Conservation (phyloP, 2,888 invertebrate species). For the Entomobrya proxima region DNA sequence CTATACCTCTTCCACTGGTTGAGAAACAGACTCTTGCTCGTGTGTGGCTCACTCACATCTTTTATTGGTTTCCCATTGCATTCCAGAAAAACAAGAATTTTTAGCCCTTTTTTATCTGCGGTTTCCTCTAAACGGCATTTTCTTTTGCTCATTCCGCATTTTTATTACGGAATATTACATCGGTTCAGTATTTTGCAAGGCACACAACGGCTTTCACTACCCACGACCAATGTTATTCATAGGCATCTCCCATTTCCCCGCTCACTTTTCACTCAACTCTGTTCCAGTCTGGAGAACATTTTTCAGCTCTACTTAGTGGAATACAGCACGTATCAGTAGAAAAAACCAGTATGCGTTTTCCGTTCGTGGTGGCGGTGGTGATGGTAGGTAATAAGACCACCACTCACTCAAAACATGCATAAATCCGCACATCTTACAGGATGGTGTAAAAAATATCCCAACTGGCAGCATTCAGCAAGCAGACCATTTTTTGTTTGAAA, state of each 20-base stretch:
- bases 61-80: conserved; percentile 40
- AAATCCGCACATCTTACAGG: conserved; percentile 10
- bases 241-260: not conserved
- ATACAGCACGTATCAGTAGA: not conserved
- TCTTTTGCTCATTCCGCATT: conserved; percentile 36
- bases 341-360: not conserved
- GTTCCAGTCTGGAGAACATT: not conserved
- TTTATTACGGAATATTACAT: conserved; percentile 28
- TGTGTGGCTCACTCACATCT: conserved; percentile 11
- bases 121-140: conserved; percentile 24
- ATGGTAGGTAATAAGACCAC: not conserved
- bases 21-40: conserved; percentile 6
- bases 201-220: not conserved
- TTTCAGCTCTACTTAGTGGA: not conserved
- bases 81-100: conserved; percentile 31
- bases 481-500: not conserved
- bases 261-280: not conserved
- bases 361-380: too few species aligned
- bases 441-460: not conserved
- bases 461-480: not conserved
- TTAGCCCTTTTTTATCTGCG: conserved; percentile 39
- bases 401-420: not conserved
- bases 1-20: not conserved
- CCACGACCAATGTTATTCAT: conserved; percentile 11
- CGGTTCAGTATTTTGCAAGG: not conserved